These are phyloP conservation scores for Erebia aethiops DNA, from an alignment of 2,888 invertebrate genomes.

Conservation along the genomic window DNA sequence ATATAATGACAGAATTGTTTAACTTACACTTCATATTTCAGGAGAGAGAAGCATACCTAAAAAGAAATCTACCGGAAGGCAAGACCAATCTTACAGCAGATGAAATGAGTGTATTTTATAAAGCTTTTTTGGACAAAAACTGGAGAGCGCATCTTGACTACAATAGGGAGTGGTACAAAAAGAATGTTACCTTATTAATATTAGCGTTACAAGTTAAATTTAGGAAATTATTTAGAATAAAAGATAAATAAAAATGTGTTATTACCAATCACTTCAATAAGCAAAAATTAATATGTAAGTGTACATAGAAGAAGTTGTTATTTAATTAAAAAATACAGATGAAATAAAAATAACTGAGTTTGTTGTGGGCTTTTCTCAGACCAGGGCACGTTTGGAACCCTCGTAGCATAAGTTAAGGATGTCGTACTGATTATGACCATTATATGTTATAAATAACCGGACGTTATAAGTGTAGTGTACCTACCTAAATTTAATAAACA, in stretches of 20 bases:
- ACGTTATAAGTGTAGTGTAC: too few species aligned
- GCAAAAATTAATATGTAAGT: too few species aligned
- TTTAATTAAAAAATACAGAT: too few species aligned
- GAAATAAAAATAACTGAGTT: too few species aligned
- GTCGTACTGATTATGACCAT: too few species aligned
- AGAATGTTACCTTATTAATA: conserved; percentile 86
- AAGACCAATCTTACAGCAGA: conserved; percentile 86
- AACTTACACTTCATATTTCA: conserved; percentile 54
- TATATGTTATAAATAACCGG: too few species aligned
- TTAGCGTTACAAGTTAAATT: conserved; percentile 85
- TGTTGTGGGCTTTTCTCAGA: too few species aligned
- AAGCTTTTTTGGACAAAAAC: conserved; percentile 91
- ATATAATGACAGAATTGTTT: neutral
- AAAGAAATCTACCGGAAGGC: conserved; percentile 69
- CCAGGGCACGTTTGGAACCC: too few species aligned
- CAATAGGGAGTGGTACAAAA: conserved; percentile 92
- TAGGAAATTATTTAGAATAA: conserved; percentile 62
- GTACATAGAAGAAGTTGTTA: too few species aligned
- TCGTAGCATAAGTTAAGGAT: too few species aligned
- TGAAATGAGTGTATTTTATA: conserved; percentile 95
- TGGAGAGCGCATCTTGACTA: conserved; percentile 89
- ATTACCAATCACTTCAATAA: too few species aligned
- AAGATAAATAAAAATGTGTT: conserved; percentile 44
- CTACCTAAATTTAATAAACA: too few species aligned
- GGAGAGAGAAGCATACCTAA: conserved; percentile 84